phyloP scores from a whole-genome alignment of 2,113 vertebrate genomes.

The Leucosticte australis region DNA sequence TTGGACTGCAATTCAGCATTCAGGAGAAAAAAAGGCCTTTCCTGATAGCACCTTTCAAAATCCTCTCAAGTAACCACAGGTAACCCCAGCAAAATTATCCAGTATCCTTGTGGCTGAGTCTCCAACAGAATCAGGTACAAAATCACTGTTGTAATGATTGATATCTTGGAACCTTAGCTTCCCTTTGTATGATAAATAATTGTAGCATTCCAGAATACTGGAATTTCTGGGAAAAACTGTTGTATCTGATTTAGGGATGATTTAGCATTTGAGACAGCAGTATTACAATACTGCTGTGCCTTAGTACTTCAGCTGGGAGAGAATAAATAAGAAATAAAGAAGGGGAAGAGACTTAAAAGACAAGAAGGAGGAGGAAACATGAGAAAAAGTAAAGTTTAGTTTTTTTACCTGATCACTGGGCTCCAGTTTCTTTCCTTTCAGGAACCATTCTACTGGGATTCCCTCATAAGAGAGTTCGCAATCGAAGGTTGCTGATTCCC shows the following conservation, averaged over 20 bases:
- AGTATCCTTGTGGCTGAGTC: background rate
- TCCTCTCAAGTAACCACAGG: background rate
- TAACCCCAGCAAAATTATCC: background rate
- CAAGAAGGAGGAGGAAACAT: background rate
- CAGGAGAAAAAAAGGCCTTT: conserved; percentile 17
- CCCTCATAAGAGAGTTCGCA: conserved; percentile 95
- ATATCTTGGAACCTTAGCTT: background rate
- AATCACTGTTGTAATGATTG: background rate
- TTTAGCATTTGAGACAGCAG: background rate
- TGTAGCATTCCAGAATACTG: background rate
- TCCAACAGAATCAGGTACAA: background rate
- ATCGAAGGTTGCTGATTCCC: conserved; percentile 94
- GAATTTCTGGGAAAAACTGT: background rate
- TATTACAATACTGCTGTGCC: background rate
- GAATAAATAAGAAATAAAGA: background rate
- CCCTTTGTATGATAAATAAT: background rate
- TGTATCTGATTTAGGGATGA: background rate
- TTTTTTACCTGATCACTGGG: conserved; percentile 90
- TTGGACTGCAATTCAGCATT: conserved; percentile 38
- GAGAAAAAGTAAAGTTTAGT: background rate
- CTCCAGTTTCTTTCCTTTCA: conserved; percentile 89
- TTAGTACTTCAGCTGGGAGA: background rate
- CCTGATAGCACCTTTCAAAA: background rate
- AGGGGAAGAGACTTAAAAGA: background rate
- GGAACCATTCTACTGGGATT: conserved; percentile 93